Evolutionary conservation across 2,797 vertebrate genomes (phyloP), one percentile per base, ranked within the genome.

Genomic region (Petrocephalus sullivani): DNA sequence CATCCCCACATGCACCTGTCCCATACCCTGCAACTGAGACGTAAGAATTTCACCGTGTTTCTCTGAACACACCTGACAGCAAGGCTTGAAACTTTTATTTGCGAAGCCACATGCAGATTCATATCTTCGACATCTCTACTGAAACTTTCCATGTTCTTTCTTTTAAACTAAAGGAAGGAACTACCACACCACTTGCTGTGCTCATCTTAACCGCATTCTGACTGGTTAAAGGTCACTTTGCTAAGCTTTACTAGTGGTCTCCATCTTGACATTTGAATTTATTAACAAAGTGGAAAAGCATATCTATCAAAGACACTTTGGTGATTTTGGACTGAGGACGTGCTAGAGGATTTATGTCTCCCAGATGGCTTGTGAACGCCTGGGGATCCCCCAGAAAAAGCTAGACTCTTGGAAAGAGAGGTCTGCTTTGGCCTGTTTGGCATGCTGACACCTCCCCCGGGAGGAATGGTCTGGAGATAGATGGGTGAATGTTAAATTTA

Each of bases 201-300:
- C 14, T 21, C 19, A n/a, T 6, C 58, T 6, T 8, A 51, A 21
- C 78, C 41, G 56, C 28, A 60, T 41, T 86, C 28, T 10, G 19
- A 86, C 21, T 86, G 54, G 56, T n/a, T 58, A 58, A 86, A 85
- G 56, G 84, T 86, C 54, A 60, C 57, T 46, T 86, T 60, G 14
- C 46, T 41, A 58, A 60, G 19, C 28, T 41, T 23, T 33, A 41
- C 85, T 60, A 56, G 56, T 33, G 54, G 54, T 46, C 21, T 33
- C 23, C 53, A 16, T 46, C 33, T 83, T 49, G 28, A 19, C 41
- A 49, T 51, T 51, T 51, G 16, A n/a, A 9, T 37, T 53, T 19
- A 83, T 83, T 83, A 78, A 78, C 10, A 41, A 16, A 1, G 5
- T 4, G 12, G 49, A 57, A 6, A 33, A 14, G 4, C 56, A 53